phyloP scores from a whole-genome alignment of 2,888 invertebrate species.

The Torymus aiolomorphi region DNA sequence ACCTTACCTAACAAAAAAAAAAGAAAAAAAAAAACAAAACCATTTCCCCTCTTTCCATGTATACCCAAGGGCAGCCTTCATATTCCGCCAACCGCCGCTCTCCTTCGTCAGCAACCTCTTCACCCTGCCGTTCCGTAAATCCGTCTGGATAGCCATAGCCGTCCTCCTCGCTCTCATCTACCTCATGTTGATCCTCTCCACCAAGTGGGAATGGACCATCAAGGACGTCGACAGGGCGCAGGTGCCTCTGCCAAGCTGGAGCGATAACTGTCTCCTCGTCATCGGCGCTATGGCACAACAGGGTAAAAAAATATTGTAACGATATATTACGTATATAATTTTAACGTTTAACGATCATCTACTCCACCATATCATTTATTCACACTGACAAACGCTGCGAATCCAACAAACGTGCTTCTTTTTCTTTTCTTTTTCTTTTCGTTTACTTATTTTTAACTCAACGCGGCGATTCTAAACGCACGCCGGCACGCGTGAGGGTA shows the following conservation, averaged over 20 bases:
- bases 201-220: slow-evolving; percentile 47
- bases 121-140: slow-evolving; percentile 80
- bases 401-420: background rate
- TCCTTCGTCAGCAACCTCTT: slow-evolving; percentile 85
- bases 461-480: background rate
- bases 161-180: slow-evolving; percentile 40
- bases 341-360: no score
- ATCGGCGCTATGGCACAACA: slow-evolving; percentile 82
- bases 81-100: slow-evolving; percentile 84
- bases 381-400: no score
- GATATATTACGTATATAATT: no score
- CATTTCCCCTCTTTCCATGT: background rate
- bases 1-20: no score
- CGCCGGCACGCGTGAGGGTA: no score
- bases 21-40: background rate
- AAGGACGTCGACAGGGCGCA: background rate
- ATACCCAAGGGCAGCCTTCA: slow-evolving; percentile 78
- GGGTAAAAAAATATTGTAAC: no score
- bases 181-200: slow-evolving; percentile 13
- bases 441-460: no score
- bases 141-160: slow-evolving; percentile 80
- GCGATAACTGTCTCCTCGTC: slow-evolving; percentile 78
- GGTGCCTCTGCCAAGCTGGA: slow-evolving; percentile 69
- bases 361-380: no score
- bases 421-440: background rate